A percentile compares a stretch with the other conserved stretches of the same genome.
These are phyloP conservation scores for Arrhopalites spinosus DNA, from an alignment of 2,888 invertebrate genomes.

Conservation along the genomic window DNA sequence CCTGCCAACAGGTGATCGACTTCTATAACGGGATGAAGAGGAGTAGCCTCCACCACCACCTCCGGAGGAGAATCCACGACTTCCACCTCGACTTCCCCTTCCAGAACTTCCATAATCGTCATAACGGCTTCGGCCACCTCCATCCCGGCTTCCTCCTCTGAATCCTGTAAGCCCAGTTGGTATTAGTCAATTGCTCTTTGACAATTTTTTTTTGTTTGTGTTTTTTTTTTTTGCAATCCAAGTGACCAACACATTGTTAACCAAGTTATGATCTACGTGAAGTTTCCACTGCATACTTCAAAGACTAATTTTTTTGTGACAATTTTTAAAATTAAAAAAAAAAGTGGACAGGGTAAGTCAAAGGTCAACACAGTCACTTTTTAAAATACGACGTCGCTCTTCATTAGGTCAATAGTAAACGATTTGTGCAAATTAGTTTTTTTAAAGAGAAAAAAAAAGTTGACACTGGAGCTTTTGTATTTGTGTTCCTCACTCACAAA, in stretches of 20 bases:
- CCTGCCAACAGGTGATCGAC: conserved; percentile 64
- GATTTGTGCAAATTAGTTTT: background rate
- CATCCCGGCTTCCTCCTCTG: conserved; percentile 59
- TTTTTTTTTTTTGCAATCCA: conserved; percentile 6
- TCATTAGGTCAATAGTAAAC: background rate
- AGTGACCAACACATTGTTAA: conserved; percentile 22
- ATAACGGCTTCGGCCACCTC: conserved; percentile 57
- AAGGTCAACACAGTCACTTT: too few relatives aligned
- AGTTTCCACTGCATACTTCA: background rate
- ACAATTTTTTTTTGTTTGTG: conserved; percentile 10
- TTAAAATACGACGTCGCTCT: background rate
- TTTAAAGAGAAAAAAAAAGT: conserved; percentile 7
- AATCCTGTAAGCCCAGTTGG: conserved; percentile 35
- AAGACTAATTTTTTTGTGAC: too few relatives aligned
- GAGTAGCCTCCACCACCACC: conserved; percentile 58
- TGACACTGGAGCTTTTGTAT: too few relatives aligned
- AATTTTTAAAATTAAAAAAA: too few relatives aligned
- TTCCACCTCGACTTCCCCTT: conserved; percentile 41
- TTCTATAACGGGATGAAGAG: conserved; percentile 62
- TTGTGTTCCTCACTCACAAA: background rate
- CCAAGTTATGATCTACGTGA: conserved; percentile 36
- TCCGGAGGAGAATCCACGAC: conserved; percentile 55
- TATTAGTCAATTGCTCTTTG: conserved; percentile 19
- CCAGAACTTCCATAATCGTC: conserved; percentile 42
- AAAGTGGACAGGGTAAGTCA: too few relatives aligned